phyloP scores from a whole-genome alignment of 1,140 invertebrate species.

The Gryllus bimaculatus region DNA sequence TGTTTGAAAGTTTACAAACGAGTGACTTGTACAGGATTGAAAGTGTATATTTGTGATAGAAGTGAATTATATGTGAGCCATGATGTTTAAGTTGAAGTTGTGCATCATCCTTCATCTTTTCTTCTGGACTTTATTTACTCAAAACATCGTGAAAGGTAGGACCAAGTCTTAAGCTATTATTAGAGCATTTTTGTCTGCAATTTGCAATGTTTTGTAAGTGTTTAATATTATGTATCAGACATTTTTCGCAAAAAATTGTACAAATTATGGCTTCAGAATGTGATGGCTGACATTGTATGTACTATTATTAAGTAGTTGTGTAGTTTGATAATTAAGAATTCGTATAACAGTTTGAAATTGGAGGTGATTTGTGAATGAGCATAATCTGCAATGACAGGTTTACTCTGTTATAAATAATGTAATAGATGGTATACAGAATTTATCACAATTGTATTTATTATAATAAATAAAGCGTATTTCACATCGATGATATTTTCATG shows the following conservation, averaged over 20 bases:
- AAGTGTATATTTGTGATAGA: constrained; percentile 5
- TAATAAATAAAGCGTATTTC: constrained; percentile 6
- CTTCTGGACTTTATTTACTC: neutral
- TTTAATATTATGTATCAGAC: neutral
- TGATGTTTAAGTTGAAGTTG: constrained; percentile 5
- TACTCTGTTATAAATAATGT: neutral
- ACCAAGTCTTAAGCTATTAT: neutral
- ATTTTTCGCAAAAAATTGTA: neutral
- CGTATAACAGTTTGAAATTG: neutral
- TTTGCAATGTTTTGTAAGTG: neutral
- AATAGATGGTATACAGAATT: neutral
- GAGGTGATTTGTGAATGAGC: neutral
- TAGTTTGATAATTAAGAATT: neutral
- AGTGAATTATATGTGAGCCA: neutral
- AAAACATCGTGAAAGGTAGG: constrained; percentile 4
- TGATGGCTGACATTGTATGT: constrained; percentile 4
- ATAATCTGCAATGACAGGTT: neutral
- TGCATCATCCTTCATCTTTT: neutral
- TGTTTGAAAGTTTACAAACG: neutral
- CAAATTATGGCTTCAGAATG: neutral
- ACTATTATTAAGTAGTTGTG: neutral
- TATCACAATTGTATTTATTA: neutral
- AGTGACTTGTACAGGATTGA: neutral
- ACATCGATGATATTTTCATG: neutral
- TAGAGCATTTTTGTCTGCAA: neutral